phyloP scores from a whole-genome alignment of 2,888 invertebrate species.

The Synergus japonicus region DNA sequence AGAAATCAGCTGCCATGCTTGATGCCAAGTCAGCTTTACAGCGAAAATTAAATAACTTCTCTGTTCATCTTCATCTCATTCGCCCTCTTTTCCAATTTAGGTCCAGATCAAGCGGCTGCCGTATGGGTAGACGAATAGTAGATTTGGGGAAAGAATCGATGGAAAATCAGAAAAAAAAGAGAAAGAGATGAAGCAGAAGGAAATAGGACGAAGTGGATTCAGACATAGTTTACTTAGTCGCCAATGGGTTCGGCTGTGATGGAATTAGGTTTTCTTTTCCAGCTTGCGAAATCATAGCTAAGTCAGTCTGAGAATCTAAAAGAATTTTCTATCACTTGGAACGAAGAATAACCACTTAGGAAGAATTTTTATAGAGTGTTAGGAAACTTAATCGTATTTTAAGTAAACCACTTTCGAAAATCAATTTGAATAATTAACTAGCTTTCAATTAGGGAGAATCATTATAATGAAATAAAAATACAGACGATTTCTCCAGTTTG shows the following conservation, averaged over 20 bases:
- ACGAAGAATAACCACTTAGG: not conserved
- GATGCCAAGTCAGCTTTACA: slow-evolving; percentile 66
- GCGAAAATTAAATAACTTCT: slow-evolving; percentile 70
- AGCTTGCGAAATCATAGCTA: not conserved
- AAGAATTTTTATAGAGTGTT: not conserved
- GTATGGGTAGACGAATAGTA: not conserved
- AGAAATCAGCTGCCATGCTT: slow-evolving; percentile 62
- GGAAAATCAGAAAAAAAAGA: slow-evolving; percentile 24
- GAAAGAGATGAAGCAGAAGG: slow-evolving; percentile 19
- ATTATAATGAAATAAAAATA: no score
- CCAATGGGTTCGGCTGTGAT: slow-evolving; percentile 55
- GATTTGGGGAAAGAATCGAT: not conserved
- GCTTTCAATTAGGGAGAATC: not conserved
- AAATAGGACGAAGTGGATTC: slow-evolving; percentile 4
- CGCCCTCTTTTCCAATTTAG: not conserved
- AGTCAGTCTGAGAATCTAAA: not conserved
- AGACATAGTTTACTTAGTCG: slow-evolving; percentile 57
- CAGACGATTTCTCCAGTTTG: no score
- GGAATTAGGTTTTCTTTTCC: slow-evolving; percentile 55
- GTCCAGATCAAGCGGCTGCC: not conserved
- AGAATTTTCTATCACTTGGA: not conserved
- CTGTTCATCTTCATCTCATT: not conserved
- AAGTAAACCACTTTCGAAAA: not conserved
- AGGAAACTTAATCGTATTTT: not conserved
- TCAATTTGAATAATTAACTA: not conserved